Conservation (phyloP, 2,113 vertebrate species). For the Mormyrus iriodes region DNA sequence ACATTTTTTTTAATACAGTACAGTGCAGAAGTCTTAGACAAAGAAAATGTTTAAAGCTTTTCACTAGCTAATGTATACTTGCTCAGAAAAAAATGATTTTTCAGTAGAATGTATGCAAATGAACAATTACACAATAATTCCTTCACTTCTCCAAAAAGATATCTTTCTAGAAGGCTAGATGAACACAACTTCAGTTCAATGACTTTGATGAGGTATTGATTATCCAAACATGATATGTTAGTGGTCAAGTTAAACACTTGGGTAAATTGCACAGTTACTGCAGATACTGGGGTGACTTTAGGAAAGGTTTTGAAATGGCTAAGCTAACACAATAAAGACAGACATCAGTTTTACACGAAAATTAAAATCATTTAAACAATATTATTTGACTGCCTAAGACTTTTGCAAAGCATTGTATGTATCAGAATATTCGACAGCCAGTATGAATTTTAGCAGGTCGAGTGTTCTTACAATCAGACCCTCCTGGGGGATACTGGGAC, state of each 20-base stretch:
- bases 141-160: background rate
- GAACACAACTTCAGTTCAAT: background rate
- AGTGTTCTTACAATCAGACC: background rate
- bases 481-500: background rate
- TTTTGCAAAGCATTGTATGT: background rate
- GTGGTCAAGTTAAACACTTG: background rate
- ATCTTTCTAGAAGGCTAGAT: background rate
- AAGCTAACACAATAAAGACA: background rate
- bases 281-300: background rate
- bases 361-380: background rate
- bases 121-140: background rate
- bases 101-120: background rate
- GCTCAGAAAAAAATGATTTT: background rate
- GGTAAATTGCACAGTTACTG: background rate
- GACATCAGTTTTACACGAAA: background rate
- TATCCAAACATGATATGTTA: too few relatives aligned
- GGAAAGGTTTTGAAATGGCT: background rate
- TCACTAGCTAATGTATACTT: background rate
- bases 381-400: background rate
- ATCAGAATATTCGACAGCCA: background rate
- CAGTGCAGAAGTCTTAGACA: background rate
- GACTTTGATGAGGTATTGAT: background rate
- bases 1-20: background rate
- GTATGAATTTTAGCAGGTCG: background rate
- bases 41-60: background rate